Evolutionary conservation across 1,140 invertebrate species (phyloP).

Genomic region (Parasteatoda tepidariorum): DNA sequence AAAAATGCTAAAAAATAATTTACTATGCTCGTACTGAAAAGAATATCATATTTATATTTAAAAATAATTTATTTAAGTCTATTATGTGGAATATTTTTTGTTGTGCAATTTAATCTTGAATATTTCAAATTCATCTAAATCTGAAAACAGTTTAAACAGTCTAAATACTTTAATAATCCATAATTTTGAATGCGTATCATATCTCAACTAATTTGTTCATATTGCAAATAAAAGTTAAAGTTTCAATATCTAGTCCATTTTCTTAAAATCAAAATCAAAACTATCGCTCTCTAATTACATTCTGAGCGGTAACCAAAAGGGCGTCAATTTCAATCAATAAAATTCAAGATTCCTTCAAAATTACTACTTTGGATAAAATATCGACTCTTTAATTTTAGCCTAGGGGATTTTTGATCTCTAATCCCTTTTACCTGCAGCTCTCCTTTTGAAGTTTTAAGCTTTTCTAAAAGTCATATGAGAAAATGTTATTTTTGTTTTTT

Average conservation of each 20-base stretch:
- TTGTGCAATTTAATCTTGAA: too few species aligned
- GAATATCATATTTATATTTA: too few species aligned
- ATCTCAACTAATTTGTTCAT: neutral
- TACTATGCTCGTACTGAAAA: too few species aligned
- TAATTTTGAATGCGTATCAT: neutral
- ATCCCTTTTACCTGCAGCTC: neutral
- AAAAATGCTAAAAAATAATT: too few species aligned
- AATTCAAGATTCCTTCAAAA: neutral
- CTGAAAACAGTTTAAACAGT: neutral
- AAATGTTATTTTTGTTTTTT: neutral
- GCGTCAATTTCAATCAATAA: constrained; percentile 20
- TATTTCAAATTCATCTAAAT: neutral
- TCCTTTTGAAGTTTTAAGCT: neutral
- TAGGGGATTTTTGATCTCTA: neutral
- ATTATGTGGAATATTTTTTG: too few species aligned
- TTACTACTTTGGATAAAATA: neutral
- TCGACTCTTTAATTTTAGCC: constrained; percentile 37
- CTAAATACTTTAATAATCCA: neutral
- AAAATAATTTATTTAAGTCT: too few species aligned
- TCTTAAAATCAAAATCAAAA: neutral
- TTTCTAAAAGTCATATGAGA: neutral
- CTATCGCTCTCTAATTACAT: neutral
- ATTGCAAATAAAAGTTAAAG: neutral
- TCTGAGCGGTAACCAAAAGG: neutral
- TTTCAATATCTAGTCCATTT: too few species aligned